These are phyloP conservation scores for Ectemnius cavifrons DNA, from an alignment of 2,888 invertebrate species.

Conservation along the genomic window DNA sequence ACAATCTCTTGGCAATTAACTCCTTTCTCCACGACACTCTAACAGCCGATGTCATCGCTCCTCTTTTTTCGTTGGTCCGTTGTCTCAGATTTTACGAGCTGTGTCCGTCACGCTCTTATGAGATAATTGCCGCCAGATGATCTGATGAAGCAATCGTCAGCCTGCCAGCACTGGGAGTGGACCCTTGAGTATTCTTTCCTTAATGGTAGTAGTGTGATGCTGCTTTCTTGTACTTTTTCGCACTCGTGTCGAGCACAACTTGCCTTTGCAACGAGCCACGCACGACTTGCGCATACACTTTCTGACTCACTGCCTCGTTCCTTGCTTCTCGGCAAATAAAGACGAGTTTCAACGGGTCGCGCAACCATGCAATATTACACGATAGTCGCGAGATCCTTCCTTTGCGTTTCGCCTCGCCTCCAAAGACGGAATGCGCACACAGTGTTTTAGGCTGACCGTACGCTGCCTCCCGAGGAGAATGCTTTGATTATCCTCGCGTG, in stretches of 20 bases:
- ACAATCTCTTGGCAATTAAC: neutral
- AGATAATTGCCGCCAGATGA: neutral
- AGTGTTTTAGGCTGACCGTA: neutral
- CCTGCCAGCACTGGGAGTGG: too few relatives aligned
- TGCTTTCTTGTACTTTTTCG: conserved; percentile 5
- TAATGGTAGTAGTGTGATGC: too few relatives aligned
- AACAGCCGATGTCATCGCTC: neutral
- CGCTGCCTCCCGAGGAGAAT: neutral
- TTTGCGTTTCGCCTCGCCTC: neutral
- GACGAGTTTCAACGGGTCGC: conserved; percentile 20
- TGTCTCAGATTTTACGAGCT: too few relatives aligned
- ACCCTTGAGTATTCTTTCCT: too few relatives aligned
- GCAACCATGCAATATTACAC: conserved; percentile 1
- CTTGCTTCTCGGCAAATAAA: conserved; percentile 27
- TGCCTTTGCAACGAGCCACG: conserved; percentile 2
- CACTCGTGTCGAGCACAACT: neutral
- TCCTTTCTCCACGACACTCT: too few relatives aligned
- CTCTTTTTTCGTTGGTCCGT: too few relatives aligned
- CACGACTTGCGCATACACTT: conserved; percentile 14
- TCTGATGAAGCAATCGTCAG: too few relatives aligned
- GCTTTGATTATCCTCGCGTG: conserved; percentile 7
- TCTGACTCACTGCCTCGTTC: conserved; percentile 15
- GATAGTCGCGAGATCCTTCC: conserved; percentile 1
- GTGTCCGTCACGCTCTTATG: too few relatives aligned
- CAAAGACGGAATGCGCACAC: neutral